Conservation (phyloP, 2,797 vertebrate species). For the Rhabdomys pumilio region DNA sequence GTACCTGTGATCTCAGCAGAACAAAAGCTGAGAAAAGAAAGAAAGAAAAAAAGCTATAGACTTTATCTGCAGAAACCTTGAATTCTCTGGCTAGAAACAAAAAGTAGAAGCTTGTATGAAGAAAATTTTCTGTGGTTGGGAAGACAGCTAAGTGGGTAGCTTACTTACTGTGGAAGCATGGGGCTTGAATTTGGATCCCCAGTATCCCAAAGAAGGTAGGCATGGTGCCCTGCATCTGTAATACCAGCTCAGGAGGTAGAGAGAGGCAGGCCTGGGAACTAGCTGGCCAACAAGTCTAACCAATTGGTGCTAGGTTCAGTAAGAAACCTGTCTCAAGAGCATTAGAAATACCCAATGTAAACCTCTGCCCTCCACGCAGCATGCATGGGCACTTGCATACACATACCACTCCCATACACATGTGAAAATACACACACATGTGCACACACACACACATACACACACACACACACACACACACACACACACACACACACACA, state of each 20-base stretch:
- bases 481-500: neutral
- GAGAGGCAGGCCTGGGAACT: neutral
- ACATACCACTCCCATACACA: neutral
- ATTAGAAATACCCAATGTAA: neutral
- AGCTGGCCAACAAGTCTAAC: neutral
- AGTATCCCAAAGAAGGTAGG: neutral
- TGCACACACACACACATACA: neutral
- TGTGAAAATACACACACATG: neutral
- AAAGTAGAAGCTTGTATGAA: conserved; percentile 27
- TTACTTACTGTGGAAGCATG: neutral
- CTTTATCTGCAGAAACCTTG: neutral
- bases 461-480: neutral
- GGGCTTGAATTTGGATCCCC: neutral
- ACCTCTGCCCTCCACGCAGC: neutral
- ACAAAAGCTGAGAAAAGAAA: neutral
- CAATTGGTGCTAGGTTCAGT: neutral
- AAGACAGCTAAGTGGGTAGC: neutral
- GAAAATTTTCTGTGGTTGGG: neutral
- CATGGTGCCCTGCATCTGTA: neutral
- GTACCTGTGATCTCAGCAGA: neutral
- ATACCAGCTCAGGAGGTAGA: neutral
- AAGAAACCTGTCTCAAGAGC: neutral
- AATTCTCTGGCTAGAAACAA: conserved; percentile 42
- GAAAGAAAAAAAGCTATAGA: neutral
- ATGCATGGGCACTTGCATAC: neutral